phyloP scores from a whole-genome alignment of 2,113 vertebrate genomes.

The Tenrec ecaudatus region DNA sequence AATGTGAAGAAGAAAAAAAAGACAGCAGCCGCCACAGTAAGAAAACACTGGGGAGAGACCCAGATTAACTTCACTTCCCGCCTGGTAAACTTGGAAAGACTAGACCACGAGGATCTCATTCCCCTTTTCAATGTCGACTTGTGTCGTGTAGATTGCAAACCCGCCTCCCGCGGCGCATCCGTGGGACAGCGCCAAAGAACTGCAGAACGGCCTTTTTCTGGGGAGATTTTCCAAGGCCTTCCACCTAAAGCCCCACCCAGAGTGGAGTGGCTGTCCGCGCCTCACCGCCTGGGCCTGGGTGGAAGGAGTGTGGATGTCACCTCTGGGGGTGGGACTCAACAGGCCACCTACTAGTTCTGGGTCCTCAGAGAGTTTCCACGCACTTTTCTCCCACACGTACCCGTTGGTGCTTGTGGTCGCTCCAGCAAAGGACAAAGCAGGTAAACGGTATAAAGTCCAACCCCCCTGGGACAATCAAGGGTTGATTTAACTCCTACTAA shows the following conservation, averaged over 20 bases:
- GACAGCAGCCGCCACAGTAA: neutral
- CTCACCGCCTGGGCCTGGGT: neutral
- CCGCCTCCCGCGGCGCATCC: neutral
- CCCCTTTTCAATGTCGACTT: neutral
- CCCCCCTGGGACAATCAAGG: too few relatives aligned
- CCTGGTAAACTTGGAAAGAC: neutral
- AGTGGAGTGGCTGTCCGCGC: neutral
- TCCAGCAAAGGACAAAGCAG: neutral
- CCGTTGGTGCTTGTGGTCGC: neutral
- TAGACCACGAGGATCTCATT: neutral
- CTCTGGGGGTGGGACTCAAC: neutral
- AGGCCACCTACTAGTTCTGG: neutral
- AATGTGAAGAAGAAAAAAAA: slow-evolving; percentile 61
- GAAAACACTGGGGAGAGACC: neutral
- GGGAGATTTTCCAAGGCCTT: neutral
- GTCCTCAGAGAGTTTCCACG: neutral
- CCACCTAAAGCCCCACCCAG: neutral
- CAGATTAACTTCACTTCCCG: neutral
- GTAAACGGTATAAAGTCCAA: neutral
- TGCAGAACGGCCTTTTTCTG: neutral
- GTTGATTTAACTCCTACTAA: neutral
- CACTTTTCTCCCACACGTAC: neutral
- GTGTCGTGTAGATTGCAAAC: neutral
- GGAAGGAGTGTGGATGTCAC: neutral
- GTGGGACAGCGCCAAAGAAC: slow-evolving; percentile 13